Evolutionary conservation across 2,113 vertebrate genomes (phyloP).

Genomic region (Diglossa brunneiventris): DNA sequence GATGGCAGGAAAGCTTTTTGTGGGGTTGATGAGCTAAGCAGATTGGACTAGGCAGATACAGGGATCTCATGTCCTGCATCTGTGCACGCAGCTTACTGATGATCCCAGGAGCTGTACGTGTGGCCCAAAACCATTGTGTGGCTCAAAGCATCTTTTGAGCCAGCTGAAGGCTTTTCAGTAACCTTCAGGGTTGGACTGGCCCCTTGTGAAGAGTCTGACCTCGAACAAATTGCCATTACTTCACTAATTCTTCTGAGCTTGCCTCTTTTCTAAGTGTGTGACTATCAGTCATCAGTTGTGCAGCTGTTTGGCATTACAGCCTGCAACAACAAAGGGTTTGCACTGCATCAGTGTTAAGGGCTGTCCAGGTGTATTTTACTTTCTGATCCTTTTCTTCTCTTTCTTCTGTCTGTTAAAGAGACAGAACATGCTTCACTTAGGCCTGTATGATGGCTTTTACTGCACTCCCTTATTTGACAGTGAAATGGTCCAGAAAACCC

Average conservation of each 20-base stretch:
- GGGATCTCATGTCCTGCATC: background rate
- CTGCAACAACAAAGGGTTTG: background rate
- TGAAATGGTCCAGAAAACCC: background rate
- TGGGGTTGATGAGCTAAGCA: background rate
- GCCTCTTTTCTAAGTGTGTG: background rate
- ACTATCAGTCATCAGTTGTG: background rate
- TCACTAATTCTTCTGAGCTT: background rate
- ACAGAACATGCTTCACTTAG: background rate
- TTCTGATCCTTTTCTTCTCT: background rate
- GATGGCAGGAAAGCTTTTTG: conserved; percentile 50
- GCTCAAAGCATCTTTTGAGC: background rate
- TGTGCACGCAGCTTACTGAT: background rate
- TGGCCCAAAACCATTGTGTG: background rate
- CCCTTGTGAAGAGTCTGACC: background rate
- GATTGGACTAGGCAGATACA: background rate
- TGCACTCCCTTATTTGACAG: background rate
- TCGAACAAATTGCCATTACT: background rate
- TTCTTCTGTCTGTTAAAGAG: background rate
- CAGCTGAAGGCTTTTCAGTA: background rate
- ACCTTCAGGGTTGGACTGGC: background rate
- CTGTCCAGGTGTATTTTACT: background rate
- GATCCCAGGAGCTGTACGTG: background rate
- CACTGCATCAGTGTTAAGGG: background rate
- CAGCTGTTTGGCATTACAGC: background rate
- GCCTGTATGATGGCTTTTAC: background rate